Evolutionary conservation across 1,140 invertebrate species (phyloP).

Genomic region (Acromyrmex echinatior): DNA sequence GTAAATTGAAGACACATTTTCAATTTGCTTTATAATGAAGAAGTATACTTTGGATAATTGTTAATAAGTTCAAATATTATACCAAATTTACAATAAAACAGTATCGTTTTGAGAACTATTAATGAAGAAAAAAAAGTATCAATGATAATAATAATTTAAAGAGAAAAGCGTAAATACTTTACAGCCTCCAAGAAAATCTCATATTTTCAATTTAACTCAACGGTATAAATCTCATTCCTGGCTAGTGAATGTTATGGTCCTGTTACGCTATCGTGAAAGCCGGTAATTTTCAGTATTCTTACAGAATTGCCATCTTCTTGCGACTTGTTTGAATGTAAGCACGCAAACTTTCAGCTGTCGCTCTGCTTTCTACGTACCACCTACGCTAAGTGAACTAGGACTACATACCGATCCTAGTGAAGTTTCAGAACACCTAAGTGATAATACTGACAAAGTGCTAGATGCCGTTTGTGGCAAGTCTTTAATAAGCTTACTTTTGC

Average conservation of each 20-base stretch:
- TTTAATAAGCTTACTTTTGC: constrained; percentile 29
- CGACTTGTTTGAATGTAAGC: constrained; percentile 35
- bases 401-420: constrained; percentile 72
- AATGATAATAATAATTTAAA: not conserved
- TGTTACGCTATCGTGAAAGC: constrained; percentile 51
- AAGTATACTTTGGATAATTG: not conserved
- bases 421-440: constrained; percentile 53
- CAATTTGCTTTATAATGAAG: not conserved
- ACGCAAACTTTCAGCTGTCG: constrained; percentile 63
- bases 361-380: constrained; percentile 59
- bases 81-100: not conserved
- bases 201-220: constrained; percentile 46
- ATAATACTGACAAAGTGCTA: constrained; percentile 21
- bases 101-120: not conserved
- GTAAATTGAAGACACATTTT: not conserved
- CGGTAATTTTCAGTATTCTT: constrained; percentile 45
- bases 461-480: not conserved
- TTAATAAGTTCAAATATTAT: not conserved
- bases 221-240: constrained; percentile 18
- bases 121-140: not conserved
- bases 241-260: constrained; percentile 1
- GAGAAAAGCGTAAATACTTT: constrained; percentile 6
- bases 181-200: not conserved
- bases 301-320: constrained; percentile 27
- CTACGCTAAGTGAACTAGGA: constrained; percentile 65